These are phyloP conservation scores for Microtus richardsoni DNA, from an alignment of 2,113 vertebrate genomes.

Conservation along the genomic window DNA sequence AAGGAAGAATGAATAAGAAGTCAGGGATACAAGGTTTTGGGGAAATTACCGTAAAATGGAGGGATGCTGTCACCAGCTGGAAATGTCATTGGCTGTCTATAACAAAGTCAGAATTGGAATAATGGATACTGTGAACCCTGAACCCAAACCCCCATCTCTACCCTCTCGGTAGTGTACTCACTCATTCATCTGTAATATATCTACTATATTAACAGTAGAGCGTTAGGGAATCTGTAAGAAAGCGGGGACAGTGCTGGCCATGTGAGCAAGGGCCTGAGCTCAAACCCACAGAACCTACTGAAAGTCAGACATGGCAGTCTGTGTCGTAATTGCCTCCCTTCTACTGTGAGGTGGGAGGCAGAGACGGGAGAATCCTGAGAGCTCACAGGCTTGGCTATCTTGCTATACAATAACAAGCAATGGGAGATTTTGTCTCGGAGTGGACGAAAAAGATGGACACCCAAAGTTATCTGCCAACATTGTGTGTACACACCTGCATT, in stretches of 20 bases:
- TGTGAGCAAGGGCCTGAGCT: background rate
- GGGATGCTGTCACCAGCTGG: slow-evolving; percentile 71
- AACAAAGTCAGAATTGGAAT: background rate
- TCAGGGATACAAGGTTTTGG: slow-evolving; percentile 30
- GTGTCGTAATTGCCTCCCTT: background rate
- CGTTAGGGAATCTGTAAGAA: background rate
- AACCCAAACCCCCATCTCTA: background rate
- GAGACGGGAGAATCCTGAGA: background rate
- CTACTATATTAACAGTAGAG: background rate
- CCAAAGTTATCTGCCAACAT: too few relatives aligned
- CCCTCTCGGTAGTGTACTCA: background rate
- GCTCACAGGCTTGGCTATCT: background rate
- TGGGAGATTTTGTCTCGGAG: background rate
- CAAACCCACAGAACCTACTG: background rate
- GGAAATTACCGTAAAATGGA: slow-evolving; percentile 74
- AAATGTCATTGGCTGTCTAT: slow-evolving; percentile 73
- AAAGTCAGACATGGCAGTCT: too few relatives aligned
- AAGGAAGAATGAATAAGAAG: slow-evolving; percentile 73
- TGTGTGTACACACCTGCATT: background rate
- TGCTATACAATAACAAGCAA: background rate
- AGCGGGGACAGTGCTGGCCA: background rate
- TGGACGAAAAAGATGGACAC: background rate
- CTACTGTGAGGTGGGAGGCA: background rate
- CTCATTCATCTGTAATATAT: too few relatives aligned
- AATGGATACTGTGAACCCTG: background rate